Evolutionary conservation across 2,113 vertebrate species (phyloP).

Genomic region (Pterocles gutturalis): DNA sequence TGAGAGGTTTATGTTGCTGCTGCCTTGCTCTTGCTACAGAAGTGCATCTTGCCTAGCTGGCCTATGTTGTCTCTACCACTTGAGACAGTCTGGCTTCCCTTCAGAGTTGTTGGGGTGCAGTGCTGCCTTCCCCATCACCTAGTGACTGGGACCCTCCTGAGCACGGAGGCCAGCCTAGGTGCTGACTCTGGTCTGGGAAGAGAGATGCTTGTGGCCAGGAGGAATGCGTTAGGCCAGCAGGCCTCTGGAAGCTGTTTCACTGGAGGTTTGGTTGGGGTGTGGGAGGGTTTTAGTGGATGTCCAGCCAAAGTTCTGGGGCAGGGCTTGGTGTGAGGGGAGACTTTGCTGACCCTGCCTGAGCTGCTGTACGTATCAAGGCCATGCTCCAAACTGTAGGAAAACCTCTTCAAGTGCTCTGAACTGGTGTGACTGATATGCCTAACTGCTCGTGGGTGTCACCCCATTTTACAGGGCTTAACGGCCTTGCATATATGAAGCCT

Average conservation of each 20-base stretch:
- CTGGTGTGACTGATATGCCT: neutral
- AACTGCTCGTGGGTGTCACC: accelerated
- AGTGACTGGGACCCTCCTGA: neutral
- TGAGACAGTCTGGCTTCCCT: neutral
- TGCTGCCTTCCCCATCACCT: neutral
- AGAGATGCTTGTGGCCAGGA: neutral
- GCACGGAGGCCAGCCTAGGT: neutral
- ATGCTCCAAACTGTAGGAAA: neutral
- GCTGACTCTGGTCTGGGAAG: neutral
- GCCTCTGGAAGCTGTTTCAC: neutral
- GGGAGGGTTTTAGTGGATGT: neutral
- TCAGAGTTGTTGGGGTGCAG: neutral
- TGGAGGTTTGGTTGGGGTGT: neutral
- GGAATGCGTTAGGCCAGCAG: neutral
- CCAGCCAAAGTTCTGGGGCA: neutral
- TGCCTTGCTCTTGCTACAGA: neutral
- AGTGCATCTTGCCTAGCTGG: neutral
- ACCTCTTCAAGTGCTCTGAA: neutral
- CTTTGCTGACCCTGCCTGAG: neutral
- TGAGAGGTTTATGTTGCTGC: neutral
- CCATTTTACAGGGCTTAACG: accelerated
- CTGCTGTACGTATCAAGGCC: neutral
- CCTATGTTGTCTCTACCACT: neutral
- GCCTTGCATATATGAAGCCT: neutral
- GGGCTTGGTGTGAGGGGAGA: neutral